Evolutionary conservation across 2,888 invertebrate genomes (phyloP), one percentile per base, ranked within the genome.

Genomic region (Eurytoma californica): DNA sequence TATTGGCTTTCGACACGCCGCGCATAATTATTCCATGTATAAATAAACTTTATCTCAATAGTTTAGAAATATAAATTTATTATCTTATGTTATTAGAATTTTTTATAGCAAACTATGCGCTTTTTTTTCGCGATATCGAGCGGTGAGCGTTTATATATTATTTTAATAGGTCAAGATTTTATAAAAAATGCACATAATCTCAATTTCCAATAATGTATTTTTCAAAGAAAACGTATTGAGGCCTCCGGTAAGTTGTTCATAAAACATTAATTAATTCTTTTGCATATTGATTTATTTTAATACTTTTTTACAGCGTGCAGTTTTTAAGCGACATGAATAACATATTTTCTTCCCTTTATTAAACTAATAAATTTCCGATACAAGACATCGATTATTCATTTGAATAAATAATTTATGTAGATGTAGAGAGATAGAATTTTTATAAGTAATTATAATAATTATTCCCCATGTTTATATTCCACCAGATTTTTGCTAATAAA

Each of bases 201-300:
- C 51, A 63, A 47, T 69, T 69, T 67, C 73, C 57, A 60, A 55
- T 55, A 55, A 57, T 28, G 30, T 65, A 75, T 68, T 69, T 69
- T 58, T 47, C 69, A 18, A 58, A 68, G 16, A 14, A 49, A 72
- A 72, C 3, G 61, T 61, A 61, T 55, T 47, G 18, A 30, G 63
- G 53, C 24, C 60, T 69, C 65, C 53, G 18, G 49, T 60, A 58
- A 63, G 55, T 57, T 47, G 69, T 55, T 39, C 47, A 65, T 76
- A 24, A 68, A 76, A 69, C 28, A 76, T 76, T 75, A 60, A 75
- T 75, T 76, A 24, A 76, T 61, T 55, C 47, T 55, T 60, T 39
- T 76, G 69, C 61, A 76, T 76, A 76, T 76, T 72, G 77, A 77
- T 77, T 77, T 72, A 77, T 77, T 72, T 72, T 60, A 72, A 72